Conservation (phyloP, 2,797 vertebrate genomes). For the Esox lucius region DNA sequence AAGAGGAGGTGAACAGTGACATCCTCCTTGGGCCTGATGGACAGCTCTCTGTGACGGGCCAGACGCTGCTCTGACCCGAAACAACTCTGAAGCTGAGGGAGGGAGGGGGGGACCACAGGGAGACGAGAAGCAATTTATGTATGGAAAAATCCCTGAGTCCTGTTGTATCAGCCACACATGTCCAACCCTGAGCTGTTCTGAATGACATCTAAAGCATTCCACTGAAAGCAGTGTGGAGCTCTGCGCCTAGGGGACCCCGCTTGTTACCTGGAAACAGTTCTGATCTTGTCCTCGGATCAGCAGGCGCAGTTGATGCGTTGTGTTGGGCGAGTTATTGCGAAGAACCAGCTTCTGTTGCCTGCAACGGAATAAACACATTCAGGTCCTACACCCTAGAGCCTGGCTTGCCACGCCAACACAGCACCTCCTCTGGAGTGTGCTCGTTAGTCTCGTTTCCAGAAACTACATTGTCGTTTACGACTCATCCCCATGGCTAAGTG, state of each 20-base stretch:
- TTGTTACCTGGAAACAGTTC: constrained; percentile 92
- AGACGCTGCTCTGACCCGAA: constrained; percentile 89
- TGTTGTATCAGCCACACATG: too few species aligned
- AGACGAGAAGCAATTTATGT: not conserved
- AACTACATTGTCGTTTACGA: too few species aligned
- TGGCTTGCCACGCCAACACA: not conserved
- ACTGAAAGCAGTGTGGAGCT: not conserved
- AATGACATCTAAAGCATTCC: not conserved
- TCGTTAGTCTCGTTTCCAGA: too few species aligned
- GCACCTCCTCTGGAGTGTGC: too few species aligned
- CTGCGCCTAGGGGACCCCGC: too few species aligned
- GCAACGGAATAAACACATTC: not conserved
- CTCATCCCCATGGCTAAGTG: not conserved
- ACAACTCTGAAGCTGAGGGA: constrained; percentile 84
- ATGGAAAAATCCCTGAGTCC: too few species aligned
- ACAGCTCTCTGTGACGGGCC: constrained; percentile 85
- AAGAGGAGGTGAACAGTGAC: constrained; percentile 85
- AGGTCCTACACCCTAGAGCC: not conserved
- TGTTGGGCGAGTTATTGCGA: constrained; percentile 83
- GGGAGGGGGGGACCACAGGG: not conserved
- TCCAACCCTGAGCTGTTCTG: not conserved
- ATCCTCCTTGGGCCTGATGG: constrained; percentile 87
- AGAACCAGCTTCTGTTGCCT: constrained; percentile 93
- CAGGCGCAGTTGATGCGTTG: constrained; percentile 85
- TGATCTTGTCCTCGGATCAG: constrained; percentile 94